Evolutionary conservation across 2,888 invertebrate genomes (phyloP), one percentile per base, ranked within the genome.

Genomic region (Myopa tessellatipennis): DNA sequence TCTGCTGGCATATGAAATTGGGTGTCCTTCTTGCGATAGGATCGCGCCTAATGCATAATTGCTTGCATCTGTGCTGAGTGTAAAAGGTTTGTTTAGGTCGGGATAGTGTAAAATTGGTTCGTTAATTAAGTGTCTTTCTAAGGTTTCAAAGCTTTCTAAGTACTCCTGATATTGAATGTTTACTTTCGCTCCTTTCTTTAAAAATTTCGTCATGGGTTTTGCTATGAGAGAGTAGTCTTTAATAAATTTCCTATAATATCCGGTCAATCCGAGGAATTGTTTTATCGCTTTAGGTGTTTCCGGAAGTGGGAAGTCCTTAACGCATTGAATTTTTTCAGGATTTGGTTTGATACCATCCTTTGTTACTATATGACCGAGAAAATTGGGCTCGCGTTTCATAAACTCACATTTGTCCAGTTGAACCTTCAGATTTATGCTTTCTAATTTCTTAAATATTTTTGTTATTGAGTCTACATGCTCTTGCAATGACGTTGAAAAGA

Each of bases 1-100:
- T 60, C 84, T 50, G n/a, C 81, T 82, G 0, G 84, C 83, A 83
- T 81, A 40, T 40, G 76, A 79, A 16, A 80, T 74, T 3, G 85
- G 85, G 18, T 74, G 69, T 26, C 26, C 63, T 26, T 63, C 63
- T 26, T 63, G 79, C 0, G 73, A 74, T 0, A 80, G 14, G 40
- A 75, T 36, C 1, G 77, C 79, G 38, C 77, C 79, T 67, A 77
- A 34, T 14, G 74, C 74, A 12, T 75, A 55, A 14, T 79, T 75
- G 40, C 77, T 79, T 4, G 80, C 80, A 50, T 79, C 81, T 6
- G 78, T 79, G 1, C 60, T 77, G 2, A 80, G 18, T 36, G 72
- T 68, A 12, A 80, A 79, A 14, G 70, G 73, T 73, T 80, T 77
- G 1, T 70, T 38, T n/a, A 80, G 77, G 5, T 81, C 79, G 10